A percentile compares a stretch with the other conserved stretches of the same genome.
Conservation (phyloP, 2,888 invertebrate genomes). For the Drosophila colorata region DNA sequence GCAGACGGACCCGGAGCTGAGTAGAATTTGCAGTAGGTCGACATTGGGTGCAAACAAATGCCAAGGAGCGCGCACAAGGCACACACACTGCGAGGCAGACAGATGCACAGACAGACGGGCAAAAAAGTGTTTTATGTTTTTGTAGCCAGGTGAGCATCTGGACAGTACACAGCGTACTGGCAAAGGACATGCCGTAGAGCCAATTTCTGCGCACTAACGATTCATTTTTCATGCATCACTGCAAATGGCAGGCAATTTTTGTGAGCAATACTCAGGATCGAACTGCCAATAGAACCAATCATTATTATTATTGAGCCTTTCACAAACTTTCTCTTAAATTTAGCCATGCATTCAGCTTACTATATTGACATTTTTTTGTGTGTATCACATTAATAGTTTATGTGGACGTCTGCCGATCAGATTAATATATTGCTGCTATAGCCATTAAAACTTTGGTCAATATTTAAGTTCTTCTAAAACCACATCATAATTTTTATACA, state of each 20-base stretch:
- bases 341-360: no score
- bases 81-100: neutral
- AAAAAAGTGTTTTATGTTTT: conserved; percentile 38
- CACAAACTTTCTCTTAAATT: neutral
- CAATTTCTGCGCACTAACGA: conserved; percentile 21
- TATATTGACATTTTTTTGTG: no score
- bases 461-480: no score
- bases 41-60: conserved; percentile 55
- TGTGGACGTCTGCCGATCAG: no score
- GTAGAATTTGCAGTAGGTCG: conserved; percentile 23
- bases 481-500: no score
- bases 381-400: no score
- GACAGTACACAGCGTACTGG: conserved; percentile 10
- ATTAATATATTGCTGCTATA: no score
- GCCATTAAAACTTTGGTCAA: no score
- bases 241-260: conserved; percentile 54
- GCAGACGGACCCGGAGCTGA: conserved; percentile 11
- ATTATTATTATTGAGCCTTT: neutral
- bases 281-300: conserved; percentile 13
- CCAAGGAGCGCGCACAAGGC: conserved; percentile 27
- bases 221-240: conserved; percentile 54
- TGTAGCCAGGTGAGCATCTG: conserved; percentile 41
- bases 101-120: conserved; percentile 1
- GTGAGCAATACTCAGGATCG: conserved; percentile 10
- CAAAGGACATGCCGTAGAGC: conserved; percentile 13